Base-by-base conservation (phyloP, 1,140 invertebrate genomes). In the Pseudobourletiella spinata region DNA sequence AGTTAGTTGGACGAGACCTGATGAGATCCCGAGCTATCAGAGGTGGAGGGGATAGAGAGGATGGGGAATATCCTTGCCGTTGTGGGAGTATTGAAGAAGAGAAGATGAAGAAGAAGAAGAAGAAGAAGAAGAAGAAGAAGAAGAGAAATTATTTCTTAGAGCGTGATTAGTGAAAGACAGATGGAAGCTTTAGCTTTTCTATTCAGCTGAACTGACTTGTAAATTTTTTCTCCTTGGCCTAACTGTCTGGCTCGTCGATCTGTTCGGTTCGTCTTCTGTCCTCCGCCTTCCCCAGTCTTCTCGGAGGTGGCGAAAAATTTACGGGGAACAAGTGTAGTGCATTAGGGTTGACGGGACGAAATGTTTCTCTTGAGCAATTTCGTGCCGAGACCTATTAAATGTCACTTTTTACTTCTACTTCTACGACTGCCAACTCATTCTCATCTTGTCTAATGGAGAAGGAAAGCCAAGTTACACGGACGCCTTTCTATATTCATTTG, bases 251-350 rank as follows among this genome's bases (percentile, higher is more conserved):
- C 48, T 6, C 15, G 4, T 51, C 48, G 4, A 24, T 25, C 14
- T 51, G 15, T 51, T 3, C 24, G 14, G 14, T 51, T 51, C 48
- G 14, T 51, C 48, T 46, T 46, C n/a, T 22, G 6, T 46, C n/a
- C 4, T 18, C 43, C n/a, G 18, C n/a, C 18, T 46, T 46, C 24
- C 43, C 18, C n/a, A 20, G 43, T 11, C n/a, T 22, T 48, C 44
- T 48, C 44, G 56, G 50, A 61, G 59, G 48, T 48, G 58, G 59
- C 35, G 59, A 61, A 24, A 51, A 46, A 59, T 59, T 59, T 59
- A 59, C 44, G 57, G 57, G 39, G 20, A 59, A 59, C 57, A 59
- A 59, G 44, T 59, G 44, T 26, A 59, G 43, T 43, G 35, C 26
- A 39, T 59, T 59, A 59, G 20, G 54, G 30, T 46, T 42, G 54